A percentile compares a stretch with the other conserved stretches of the same genome.
Evolutionary conservation across 30 jellyfish, hydroid and myxozoan genomes (phyloP).

Genomic region (Phacellophora camtschatica): DNA sequence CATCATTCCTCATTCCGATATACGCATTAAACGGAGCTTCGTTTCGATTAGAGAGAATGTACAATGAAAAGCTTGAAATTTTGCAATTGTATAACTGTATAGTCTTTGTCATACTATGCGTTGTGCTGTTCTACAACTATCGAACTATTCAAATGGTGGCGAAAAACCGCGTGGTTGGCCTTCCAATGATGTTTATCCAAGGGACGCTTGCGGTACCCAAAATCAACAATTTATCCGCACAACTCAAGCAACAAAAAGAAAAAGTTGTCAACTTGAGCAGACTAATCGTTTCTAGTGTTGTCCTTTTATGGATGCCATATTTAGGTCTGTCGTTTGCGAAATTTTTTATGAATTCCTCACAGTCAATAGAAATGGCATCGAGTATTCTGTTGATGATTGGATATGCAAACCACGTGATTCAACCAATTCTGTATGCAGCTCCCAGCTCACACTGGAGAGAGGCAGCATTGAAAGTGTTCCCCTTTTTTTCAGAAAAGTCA

Average conservation of each 20-base stretch:
- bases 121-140: conserved; percentile 36
- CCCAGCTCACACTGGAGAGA: conserved; percentile 70
- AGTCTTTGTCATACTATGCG: conserved; percentile 13
- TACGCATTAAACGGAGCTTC: conserved; percentile 1
- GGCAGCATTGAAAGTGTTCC: conserved; percentile 55
- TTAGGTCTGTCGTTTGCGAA: conserved; percentile 35
- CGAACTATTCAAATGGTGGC: conserved; percentile 52
- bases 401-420: conserved; percentile 53
- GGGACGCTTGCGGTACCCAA: conserved; percentile 37
- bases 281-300: conserved; percentile 30
- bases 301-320: conserved; percentile 56
- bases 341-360: conserved; percentile 42
- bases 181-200: conserved; percentile 29
- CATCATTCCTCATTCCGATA: conserved; percentile 28
- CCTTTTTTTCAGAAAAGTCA: neutral
- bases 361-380: conserved; percentile 32
- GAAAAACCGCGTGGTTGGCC: conserved; percentile 7
- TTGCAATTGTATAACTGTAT: conserved; percentile 14
- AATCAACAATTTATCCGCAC: conserved; percentile 40
- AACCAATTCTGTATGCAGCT: conserved; percentile 46
- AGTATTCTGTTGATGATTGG: conserved; percentile 9
- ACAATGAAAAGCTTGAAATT: neutral
- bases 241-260: conserved; percentile 34
- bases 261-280: conserved; percentile 39
- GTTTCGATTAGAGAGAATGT: conserved; percentile 18